These are phyloP conservation scores for Dynastes hyllus DNA, from an alignment of 2,888 invertebrate genomes.

Conservation along the genomic window DNA sequence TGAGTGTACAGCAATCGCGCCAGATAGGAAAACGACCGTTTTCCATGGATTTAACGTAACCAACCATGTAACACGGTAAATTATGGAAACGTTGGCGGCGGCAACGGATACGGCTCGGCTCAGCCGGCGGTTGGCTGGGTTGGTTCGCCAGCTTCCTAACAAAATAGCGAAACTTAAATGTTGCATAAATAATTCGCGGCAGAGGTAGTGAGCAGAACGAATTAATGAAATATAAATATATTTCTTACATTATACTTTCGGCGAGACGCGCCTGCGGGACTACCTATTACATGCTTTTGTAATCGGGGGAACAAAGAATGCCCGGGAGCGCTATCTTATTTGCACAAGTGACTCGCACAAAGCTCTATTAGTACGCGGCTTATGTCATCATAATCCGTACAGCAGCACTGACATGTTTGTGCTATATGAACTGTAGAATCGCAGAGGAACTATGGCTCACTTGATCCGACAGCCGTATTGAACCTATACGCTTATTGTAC, in stretches of 20 bases:
- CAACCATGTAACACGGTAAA: constrained; percentile 60
- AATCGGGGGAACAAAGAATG: constrained; percentile 55
- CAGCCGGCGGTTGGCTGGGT: constrained; percentile 45
- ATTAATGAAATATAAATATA: constrained; percentile 67
- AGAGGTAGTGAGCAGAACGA: constrained; percentile 60
- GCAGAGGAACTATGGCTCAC: constrained; percentile 25
- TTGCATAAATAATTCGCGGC: constrained; percentile 64
- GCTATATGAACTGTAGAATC: constrained; percentile 52
- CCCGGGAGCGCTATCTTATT: constrained; percentile 58
- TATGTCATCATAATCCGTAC: constrained; percentile 56
- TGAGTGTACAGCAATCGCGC: constrained; percentile 60
- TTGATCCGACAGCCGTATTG: constrained; percentile 28
- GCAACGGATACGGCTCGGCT: constrained; percentile 53
- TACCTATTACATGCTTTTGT: constrained; percentile 42
- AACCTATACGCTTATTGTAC: constrained; percentile 19
- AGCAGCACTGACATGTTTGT: constrained; percentile 58
- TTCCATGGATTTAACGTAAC: constrained; percentile 62
- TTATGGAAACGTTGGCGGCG: constrained; percentile 56
- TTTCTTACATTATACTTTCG: constrained; percentile 57
- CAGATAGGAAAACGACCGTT: constrained; percentile 62
- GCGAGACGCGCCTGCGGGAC: constrained; percentile 23
- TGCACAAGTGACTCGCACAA: constrained; percentile 59
- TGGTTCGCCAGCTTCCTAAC: constrained; percentile 61
- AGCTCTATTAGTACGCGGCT: constrained; percentile 58
- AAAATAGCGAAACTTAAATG: constrained; percentile 67